Conservation (phyloP, 1,140 invertebrate genomes). For the Plodia interpunctella region DNA sequence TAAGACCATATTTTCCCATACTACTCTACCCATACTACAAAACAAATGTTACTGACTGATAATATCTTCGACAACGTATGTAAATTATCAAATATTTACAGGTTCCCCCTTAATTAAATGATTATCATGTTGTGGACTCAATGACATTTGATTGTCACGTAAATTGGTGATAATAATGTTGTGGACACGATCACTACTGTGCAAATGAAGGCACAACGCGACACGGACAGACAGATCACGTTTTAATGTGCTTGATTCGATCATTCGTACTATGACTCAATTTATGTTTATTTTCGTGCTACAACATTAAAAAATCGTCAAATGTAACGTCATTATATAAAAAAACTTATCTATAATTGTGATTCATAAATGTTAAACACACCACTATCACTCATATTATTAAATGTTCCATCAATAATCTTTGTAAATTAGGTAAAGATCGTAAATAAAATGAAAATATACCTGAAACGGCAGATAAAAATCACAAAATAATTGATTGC, state of each 20-base stretch:
- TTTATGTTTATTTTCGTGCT: constrained; percentile 22
- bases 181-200: constrained; percentile 9
- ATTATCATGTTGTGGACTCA: constrained; percentile 7
- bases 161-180: constrained; percentile 29
- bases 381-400: constrained; percentile 63
- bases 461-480: constrained; percentile 18
- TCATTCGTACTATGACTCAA: constrained; percentile 23
- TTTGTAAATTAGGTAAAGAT: constrained; percentile 30
- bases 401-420: constrained; percentile 8
- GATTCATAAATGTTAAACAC: constrained; percentile 32
- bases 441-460: constrained; percentile 22
- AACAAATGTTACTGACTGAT: neutral
- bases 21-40: too few relatives aligned
- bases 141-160: constrained; percentile 15
- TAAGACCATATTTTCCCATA: too few relatives aligned
- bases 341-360: neutral
- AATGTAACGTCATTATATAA: neutral
- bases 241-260: constrained; percentile 18
- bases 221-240: constrained; percentile 9
- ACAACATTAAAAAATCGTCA: neutral
- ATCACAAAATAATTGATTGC: constrained; percentile 19
- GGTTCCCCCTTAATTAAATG: neutral
- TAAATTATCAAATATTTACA: neutral
- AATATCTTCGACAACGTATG: neutral
- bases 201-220: neutral